phyloP scores from a whole-genome alignment of 2,888 invertebrate species.

The Drosophila siamana region DNA sequence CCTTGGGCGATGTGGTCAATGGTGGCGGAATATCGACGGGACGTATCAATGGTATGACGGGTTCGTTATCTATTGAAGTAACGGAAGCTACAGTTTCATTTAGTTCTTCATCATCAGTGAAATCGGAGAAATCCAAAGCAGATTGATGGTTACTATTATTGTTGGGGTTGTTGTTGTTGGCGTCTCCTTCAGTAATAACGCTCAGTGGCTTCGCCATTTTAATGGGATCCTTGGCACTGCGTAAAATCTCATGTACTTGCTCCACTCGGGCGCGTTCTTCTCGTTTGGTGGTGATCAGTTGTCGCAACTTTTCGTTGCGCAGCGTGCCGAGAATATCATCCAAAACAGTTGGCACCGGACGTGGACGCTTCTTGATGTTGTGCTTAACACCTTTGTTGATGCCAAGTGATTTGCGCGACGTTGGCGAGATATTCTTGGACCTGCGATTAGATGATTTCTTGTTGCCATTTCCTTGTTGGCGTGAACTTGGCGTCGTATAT shows the following conservation, averaged over 20 bases:
- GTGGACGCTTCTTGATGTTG: constrained; percentile 71
- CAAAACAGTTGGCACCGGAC: constrained; percentile 55
- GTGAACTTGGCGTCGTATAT: not conserved
- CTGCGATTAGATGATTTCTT: not conserved
- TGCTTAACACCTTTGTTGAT: constrained; percentile 83
- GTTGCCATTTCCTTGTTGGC: not conserved
- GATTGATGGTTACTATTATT: constrained; percentile 35
- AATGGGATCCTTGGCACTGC: constrained; percentile 80
- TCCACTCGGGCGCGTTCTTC: constrained; percentile 79
- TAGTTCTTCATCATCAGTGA: constrained; percentile 62
- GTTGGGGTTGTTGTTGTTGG: constrained; percentile 65
- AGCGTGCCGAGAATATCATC: constrained; percentile 75
- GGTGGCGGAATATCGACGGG: constrained; percentile 23
- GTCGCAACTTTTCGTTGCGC: constrained; percentile 80
- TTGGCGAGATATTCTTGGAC: constrained; percentile 16
- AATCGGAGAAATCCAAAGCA: constrained; percentile 67
- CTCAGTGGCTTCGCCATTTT: constrained; percentile 83
- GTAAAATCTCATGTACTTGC: constrained; percentile 80
- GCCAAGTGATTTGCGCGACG: constrained; percentile 30
- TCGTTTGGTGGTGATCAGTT: constrained; percentile 76
- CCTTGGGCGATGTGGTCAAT: constrained; percentile 25
- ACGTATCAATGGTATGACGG: constrained; percentile 69
- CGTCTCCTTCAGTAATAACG: constrained; percentile 43
- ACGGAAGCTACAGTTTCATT: constrained; percentile 1
- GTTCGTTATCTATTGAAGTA: constrained; percentile 56